Evolutionary conservation across 2,888 invertebrate genomes (phyloP).

Genomic region (Tenthredo mesomela): DNA sequence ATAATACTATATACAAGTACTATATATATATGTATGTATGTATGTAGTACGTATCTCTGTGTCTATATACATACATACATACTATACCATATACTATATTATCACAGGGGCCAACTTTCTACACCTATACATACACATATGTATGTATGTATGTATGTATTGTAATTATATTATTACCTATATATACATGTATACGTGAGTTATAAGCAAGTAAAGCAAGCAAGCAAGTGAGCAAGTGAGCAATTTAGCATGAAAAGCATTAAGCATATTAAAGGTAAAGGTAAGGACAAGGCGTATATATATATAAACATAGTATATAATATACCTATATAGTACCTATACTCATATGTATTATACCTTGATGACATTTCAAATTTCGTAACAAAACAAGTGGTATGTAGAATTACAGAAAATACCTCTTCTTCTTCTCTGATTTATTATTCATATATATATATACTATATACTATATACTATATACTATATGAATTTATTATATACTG

Average conservation of each 20-base stretch:
- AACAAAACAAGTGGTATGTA: not conserved
- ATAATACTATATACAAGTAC: no score
- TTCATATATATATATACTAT: no score
- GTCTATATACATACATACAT: no score
- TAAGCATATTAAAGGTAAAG: no score
- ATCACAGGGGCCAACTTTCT: not conserved
- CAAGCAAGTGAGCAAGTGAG: no score
- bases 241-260: no score
- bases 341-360: not conserved
- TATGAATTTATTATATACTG: no score
- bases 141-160: not conserved
- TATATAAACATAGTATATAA: not conserved
- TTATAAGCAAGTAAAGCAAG: not conserved
- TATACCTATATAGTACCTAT: not conserved
- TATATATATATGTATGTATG: no score
- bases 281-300: not conserved
- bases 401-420: no score
- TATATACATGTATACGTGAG: not conserved
- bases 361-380: constrained; percentile 4
- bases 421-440: no score
- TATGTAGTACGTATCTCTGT: no score
- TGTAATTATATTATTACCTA: not conserved
- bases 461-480: no score
- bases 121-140: not conserved
- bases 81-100: not conserved